Conservation (phyloP, 1,140 invertebrate species). For the Camponotus vicinus region DNA sequence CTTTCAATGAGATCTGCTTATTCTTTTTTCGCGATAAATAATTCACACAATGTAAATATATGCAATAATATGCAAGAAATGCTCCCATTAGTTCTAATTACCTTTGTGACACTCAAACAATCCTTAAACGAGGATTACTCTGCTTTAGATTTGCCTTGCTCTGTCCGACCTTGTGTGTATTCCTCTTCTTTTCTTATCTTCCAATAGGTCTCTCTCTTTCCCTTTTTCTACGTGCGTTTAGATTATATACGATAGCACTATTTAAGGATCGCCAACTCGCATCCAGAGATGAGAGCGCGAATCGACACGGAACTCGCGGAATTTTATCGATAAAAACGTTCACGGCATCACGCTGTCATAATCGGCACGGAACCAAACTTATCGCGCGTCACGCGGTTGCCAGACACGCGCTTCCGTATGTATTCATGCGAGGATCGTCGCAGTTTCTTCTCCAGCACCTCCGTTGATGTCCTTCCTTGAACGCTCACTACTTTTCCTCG, state of each 20-base stretch:
- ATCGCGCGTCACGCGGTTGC: constrained; percentile 14
- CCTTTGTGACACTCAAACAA: constrained; percentile 18
- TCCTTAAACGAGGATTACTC: not conserved
- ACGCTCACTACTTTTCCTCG: not conserved
- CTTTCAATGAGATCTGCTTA: not conserved
- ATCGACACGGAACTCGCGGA: constrained; percentile 12
- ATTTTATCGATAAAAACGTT: constrained; percentile 47
- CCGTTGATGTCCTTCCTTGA: not conserved
- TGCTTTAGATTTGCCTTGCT: not conserved
- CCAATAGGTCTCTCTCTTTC: not conserved
- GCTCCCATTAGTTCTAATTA: constrained; percentile 27
- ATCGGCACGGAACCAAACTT: constrained; percentile 52
- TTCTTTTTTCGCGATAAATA: not conserved
- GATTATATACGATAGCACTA: not conserved
- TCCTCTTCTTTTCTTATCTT: not conserved
- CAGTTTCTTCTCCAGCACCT: not conserved
- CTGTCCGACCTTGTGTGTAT: not conserved
- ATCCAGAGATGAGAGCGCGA: constrained; percentile 1
- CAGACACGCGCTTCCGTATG: not conserved
- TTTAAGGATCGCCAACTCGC: not conserved
- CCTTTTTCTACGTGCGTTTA: not conserved
- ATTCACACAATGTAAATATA: not conserved
- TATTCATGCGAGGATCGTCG: not conserved
- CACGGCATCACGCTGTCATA: constrained; percentile 25
- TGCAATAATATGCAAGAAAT: not conserved